Base-by-base conservation (phyloP, 2,888 invertebrate genomes). In the Caenorhabditis sp. region DNA sequence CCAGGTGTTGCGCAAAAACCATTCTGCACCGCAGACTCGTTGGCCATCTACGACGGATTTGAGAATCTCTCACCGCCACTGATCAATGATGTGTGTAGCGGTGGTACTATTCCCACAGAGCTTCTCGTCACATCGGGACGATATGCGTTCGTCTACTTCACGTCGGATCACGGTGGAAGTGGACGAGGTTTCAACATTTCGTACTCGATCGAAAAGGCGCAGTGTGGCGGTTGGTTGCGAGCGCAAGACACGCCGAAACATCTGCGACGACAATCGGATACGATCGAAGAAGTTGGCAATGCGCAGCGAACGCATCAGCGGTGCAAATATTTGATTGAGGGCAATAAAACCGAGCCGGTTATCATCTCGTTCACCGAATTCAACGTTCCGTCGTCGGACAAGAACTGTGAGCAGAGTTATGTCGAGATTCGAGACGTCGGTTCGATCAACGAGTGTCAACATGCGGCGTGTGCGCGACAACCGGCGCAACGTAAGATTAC, bases 41-140 rank as follows among this genome's bases (percentile, higher is more conserved):
- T 80, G 57, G 61, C 61, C 24, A 79, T 86, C 57, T 86, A 84
- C 68, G 86, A 86, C 65, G 86, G 86, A 10, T 81, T 77, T 23
- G 76, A 81, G 62, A 59, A 67, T 8, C 79, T 79, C 59, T 83
- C 84, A 3, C 84, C 86, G 4, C 58, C 76, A 36, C 69, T 86
- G 1, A 74, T 61, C 3, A 68, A 54, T 10, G 80, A 80, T 57
- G 50, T 86, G 17, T 79, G 81, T 60, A 60, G 75, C 8, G 51
- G 55, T 17, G 51, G 50, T 10, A 69, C 57, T 0, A 51, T 26
- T 23, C 65, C 69, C 17, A 60, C 55, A 17, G 31, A 59, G 10
- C 73, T 64, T 1, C 43, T 51, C 21, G 51, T 51, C 1, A 17
- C 5, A 3, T 17, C 21, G 4, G 23, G 21, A 21, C 3, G 21